Percentiles rank a stretch among this genome's conserved stretches.
These are phyloP conservation scores for Axinella damicornis DNA, from an alignment of 37 sponge, comb jelly and placozoan genomes.

Conservation along the genomic window DNA sequence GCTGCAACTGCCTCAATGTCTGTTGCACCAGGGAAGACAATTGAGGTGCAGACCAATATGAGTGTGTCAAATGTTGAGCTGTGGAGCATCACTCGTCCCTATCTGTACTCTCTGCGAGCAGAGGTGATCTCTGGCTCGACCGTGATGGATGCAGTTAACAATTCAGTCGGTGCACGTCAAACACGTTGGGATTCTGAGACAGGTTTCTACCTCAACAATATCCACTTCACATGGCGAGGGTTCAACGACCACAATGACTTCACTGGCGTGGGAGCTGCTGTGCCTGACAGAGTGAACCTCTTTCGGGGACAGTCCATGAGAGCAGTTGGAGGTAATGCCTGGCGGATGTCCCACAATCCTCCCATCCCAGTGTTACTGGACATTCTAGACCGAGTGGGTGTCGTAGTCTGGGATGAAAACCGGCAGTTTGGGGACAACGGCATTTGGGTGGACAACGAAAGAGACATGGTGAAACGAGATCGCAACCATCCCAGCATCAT, in stretches of 20 bases:
- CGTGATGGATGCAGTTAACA: conserved; percentile 23
- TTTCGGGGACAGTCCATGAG: conserved; percentile 64
- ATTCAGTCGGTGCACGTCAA: conserved; percentile 27
- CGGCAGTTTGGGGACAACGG: conserved; percentile 53
- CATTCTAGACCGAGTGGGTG: conserved; percentile 51
- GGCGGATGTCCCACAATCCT: conserved; percentile 79
- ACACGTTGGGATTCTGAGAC: conserved; percentile 52
- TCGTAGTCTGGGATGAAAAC: conserved; percentile 76
- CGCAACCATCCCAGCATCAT: conserved; percentile 75
- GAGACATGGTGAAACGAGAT: conserved; percentile 70
- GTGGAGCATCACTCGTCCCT: conserved; percentile 59
- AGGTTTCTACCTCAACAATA: conserved; percentile 57
- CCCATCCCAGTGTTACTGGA: conserved; percentile 58
- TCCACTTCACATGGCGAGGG: conserved; percentile 56
- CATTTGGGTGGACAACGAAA: conserved; percentile 42
- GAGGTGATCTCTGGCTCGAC: conserved; percentile 1
- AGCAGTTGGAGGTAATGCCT: conserved; percentile 67
- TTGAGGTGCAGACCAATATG: background rate
- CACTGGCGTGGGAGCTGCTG: conserved; percentile 60
- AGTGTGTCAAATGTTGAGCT: conserved; percentile 23
- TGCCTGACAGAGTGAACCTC: conserved; percentile 59
- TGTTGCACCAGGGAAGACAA: conserved; percentile 12
- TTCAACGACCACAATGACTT: conserved; percentile 75
- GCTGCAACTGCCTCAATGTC: background rate
- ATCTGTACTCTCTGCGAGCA: conserved; percentile 35